These are phyloP conservation scores for Ovibos moschatus DNA, from an alignment of 2,113 vertebrate genomes.

Conservation along the genomic window DNA sequence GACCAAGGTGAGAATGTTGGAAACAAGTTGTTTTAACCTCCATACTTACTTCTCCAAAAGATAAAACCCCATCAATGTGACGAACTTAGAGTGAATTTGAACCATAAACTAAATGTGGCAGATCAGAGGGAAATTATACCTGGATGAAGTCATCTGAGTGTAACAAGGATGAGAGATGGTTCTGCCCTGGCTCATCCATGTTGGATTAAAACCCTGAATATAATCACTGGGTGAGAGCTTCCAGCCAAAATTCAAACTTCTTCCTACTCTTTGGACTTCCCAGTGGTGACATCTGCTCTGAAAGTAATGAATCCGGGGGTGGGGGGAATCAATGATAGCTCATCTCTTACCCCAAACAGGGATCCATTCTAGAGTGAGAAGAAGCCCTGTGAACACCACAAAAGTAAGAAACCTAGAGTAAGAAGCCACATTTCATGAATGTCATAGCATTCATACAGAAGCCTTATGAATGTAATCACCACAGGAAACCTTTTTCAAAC, in stretches of 20 bases:
- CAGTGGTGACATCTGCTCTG: neutral
- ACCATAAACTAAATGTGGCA: neutral
- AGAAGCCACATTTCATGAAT: neutral
- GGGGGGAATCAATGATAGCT: neutral
- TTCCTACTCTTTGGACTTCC: neutral
- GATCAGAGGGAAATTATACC: neutral
- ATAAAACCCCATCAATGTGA: neutral
- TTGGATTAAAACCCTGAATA: neutral
- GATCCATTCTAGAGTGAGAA: neutral
- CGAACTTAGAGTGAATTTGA: neutral
- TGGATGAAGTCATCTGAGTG: fast-evolving
- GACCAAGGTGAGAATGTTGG: neutral
- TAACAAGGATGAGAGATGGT: neutral
- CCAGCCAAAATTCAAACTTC: neutral
- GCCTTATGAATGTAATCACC: neutral
- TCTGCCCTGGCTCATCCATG: fast-evolving
- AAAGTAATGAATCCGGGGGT: neutral
- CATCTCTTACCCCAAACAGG: neutral
- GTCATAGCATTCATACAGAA: neutral
- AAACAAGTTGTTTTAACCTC: neutral
- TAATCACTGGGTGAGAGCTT: neutral
- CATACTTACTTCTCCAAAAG: neutral
- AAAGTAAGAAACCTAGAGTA: neutral
- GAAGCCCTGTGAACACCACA: neutral
- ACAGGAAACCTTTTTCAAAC: neutral